These are phyloP conservation scores for Andrena chrysosceles DNA, from an alignment of 2,888 invertebrate species.

Conservation along the genomic window DNA sequence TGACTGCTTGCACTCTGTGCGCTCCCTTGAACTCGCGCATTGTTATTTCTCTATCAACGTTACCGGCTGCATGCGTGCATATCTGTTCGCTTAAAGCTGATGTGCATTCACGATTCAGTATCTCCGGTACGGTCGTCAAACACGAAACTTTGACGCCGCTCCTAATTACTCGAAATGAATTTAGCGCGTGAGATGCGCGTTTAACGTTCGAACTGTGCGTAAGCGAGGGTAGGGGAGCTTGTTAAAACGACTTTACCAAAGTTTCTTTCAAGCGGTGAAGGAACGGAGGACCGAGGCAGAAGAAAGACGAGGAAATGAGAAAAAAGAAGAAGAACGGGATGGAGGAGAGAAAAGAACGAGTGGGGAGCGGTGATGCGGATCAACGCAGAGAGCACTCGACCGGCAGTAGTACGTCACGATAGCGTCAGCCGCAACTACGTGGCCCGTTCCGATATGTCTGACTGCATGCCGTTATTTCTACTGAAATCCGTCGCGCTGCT, in stretches of 20 bases:
- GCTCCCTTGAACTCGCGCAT: not conserved
- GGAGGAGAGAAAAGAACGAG: not conserved
- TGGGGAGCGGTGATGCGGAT: slow-evolving; percentile 38
- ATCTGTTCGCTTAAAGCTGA: not conserved
- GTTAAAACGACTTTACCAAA: not conserved
- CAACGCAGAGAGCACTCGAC: slow-evolving; percentile 37
- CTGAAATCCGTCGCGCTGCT: slow-evolving; percentile 63
- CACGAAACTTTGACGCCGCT: slow-evolving; percentile 7
- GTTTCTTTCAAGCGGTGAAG: not conserved
- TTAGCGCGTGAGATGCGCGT: not conserved
- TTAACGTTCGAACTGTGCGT: not conserved
- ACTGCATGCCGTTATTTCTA: slow-evolving; percentile 72
- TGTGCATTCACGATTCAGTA: not conserved
- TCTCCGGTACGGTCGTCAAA: not conserved
- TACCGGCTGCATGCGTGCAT: not conserved
- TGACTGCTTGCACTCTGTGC: slow-evolving; percentile 43
- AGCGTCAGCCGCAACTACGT: slow-evolving; percentile 73
- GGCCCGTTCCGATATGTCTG: slow-evolving; percentile 69
- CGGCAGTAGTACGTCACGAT: slow-evolving; percentile 73
- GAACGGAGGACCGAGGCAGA: not conserved
- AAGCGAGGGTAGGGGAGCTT: not conserved
- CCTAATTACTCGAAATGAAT: slow-evolving; percentile 24
- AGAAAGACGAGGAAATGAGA: not conserved
- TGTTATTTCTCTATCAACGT: not conserved
- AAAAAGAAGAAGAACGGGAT: not conserved